These are phyloP conservation scores for Drosophila seguyi DNA, from an alignment of 1,140 invertebrate species.

Conservation along the genomic window DNA sequence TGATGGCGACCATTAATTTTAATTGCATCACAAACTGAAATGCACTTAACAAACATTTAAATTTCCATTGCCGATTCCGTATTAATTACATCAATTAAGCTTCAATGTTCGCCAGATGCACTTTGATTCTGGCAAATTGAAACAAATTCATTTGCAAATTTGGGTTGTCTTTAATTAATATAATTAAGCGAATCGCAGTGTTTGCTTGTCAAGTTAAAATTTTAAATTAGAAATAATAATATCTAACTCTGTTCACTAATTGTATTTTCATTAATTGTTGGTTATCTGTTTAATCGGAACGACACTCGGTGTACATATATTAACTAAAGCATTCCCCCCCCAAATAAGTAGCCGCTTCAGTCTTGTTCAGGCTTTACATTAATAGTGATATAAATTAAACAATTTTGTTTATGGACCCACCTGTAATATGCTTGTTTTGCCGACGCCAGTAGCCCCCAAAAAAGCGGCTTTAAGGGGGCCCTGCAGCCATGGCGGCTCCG, in stretches of 20 bases:
- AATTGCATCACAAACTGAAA: slow-evolving; percentile 49
- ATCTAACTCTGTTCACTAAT: not conserved
- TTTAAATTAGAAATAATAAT: not conserved
- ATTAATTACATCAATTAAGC: slow-evolving; percentile 54
- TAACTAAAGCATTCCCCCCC: not conserved
- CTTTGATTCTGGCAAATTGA: slow-evolving; percentile 14
- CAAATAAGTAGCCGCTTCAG: not conserved
- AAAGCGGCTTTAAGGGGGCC: slow-evolving; percentile 92
- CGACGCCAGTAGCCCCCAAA: slow-evolving; percentile 91
- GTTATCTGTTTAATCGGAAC: too few species aligned
- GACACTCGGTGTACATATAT: not conserved
- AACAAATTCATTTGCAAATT: not conserved
- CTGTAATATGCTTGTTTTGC: slow-evolving; percentile 93
- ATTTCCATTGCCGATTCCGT: slow-evolving; percentile 35
- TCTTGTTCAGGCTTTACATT: not conserved
- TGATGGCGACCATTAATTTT: slow-evolving; percentile 39
- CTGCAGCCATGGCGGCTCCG: slow-evolving; percentile 86
- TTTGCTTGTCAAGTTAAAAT: not conserved
- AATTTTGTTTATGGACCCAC: slow-evolving; percentile 84
- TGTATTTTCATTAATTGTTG: not conserved
- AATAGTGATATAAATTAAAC: too few species aligned
- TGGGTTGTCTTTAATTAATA: not conserved
- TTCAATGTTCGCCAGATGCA: slow-evolving; percentile 1
- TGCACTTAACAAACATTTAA: slow-evolving; percentile 50
- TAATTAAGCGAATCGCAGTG: not conserved